Base-by-base conservation (phyloP, 2,113 vertebrate genomes). In the Vulpes lagopus region DNA sequence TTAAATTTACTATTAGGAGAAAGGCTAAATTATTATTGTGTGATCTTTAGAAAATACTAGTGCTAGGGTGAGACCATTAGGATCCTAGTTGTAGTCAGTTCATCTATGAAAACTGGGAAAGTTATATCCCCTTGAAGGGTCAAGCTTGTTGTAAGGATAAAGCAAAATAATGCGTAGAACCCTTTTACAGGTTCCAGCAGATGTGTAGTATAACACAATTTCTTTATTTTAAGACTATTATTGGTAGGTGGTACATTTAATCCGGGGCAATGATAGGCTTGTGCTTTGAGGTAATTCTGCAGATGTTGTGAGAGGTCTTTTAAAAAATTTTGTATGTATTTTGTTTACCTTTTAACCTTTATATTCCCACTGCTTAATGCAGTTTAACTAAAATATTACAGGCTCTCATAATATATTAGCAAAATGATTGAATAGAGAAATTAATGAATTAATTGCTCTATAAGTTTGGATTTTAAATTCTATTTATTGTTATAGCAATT, bases 161-260 rank as follows among this genome's bases (percentile, higher is more conserved):
- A 78, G 7, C 4, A 78, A 71, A 96, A 83, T 35, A 92, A 89
- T 1, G 2, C 19, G 5, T 62, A 89, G 81, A 96, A 78, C 8
- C 11, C 4, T 94, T 60, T 65, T 49, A 81, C 8, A 81, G 69
- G 35, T 3, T 51, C 3, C 9, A 79, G 20, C 4, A 94, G 2
- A 53, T 65, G 1, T 86, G 1, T 85, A 79, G 17, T 3, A 59
- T 53, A 73, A 25, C 8, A 92, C 43, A 67, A 49, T 71, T 92
- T 83, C 60, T 78, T 97, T 89, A 57, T 91, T 95, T 85, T 73
- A 89, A 53, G 32, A 84, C 5, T 43, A n/a, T 74, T 89, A 35
- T 89, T 7, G 30, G 71, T 30, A 85, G 22, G 62, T 83, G 32
- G n/a, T 80, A 6, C 27, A 62, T 88, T 69, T 93, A 83, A 85